These are phyloP conservation scores for Galendromus occidentalis DNA, from an alignment of 1,140 invertebrate genomes.

Conservation along the genomic window DNA sequence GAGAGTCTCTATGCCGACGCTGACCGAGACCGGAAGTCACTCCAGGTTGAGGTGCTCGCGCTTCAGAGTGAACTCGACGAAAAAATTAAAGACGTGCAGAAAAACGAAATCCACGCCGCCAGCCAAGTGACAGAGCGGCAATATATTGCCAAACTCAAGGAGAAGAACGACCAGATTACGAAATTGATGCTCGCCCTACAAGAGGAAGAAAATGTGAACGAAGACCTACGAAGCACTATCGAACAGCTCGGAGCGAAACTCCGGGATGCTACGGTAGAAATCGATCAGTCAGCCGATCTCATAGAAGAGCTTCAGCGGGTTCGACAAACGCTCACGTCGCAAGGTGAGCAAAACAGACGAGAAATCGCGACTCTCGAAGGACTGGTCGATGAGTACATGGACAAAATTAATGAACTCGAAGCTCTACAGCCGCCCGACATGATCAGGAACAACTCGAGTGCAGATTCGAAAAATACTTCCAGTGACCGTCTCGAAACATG, in stretches of 20 bases:
- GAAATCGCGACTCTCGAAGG: background rate
- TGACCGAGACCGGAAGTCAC: background rate
- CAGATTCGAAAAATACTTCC: background rate
- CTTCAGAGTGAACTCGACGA: background rate
- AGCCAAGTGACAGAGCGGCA: background rate
- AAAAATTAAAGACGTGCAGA: background rate
- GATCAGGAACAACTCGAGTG: background rate
- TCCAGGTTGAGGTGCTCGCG: background rate
- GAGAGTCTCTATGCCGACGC: background rate
- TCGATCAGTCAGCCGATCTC: constrained; percentile 4
- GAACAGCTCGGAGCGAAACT: background rate
- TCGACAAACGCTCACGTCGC: background rate
- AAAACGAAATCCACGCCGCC: background rate
- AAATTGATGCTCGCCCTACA: constrained; percentile 1
- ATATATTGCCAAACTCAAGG: background rate
- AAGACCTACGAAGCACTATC: background rate
- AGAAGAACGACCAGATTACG: constrained; percentile 1
- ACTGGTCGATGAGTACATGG: constrained; percentile 4
- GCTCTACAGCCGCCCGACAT: background rate
- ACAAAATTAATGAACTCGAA: constrained; percentile 6
- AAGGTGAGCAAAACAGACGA: background rate
- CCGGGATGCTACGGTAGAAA: background rate
- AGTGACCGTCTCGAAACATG: background rate
- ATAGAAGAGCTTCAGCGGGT: background rate
- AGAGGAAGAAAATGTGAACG: background rate